Percentiles rank a stretch among this genome's conserved stretches.
Conservation (phyloP, 64 coral and sea anemone genomes). For the Montipora foliosa region DNA sequence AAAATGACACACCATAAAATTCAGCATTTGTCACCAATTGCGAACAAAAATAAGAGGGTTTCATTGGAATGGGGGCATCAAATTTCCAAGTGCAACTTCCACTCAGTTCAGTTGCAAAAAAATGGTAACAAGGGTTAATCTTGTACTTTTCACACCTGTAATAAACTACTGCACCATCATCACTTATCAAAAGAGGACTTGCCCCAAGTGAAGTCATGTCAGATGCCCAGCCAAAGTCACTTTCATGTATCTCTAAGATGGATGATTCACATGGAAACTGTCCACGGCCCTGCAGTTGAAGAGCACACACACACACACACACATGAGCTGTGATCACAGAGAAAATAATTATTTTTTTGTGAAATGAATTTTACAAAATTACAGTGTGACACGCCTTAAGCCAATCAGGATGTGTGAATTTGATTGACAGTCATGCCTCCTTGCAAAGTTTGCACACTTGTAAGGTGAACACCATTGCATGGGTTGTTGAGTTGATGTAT, state of each 20-base stretch:
- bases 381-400: no score
- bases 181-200: constrained; percentile 61
- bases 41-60: no score
- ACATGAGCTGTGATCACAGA: not conserved
- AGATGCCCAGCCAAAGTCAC: constrained; percentile 68
- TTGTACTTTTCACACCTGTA: constrained; percentile 35
- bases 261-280: constrained; percentile 69
- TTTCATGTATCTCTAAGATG: constrained; percentile 58
- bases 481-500: no score
- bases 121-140: not conserved
- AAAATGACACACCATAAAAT: no score
- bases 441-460: no score
- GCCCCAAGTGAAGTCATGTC: constrained; percentile 26
- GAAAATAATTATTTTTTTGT: not conserved
- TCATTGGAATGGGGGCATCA: no score
- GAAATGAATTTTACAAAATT: no score
- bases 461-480: no score
- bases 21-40: no score
- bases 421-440: no score
- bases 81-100: no score
- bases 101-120: not conserved
- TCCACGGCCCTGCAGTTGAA: constrained; percentile 67
- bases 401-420: no score
- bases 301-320: not conserved
- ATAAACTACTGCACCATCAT: constrained; percentile 75